Evolutionary conservation across 37 sponge, comb jelly and placozoan genomes (phyloP).

Genomic region (Halichondria panicea): DNA sequence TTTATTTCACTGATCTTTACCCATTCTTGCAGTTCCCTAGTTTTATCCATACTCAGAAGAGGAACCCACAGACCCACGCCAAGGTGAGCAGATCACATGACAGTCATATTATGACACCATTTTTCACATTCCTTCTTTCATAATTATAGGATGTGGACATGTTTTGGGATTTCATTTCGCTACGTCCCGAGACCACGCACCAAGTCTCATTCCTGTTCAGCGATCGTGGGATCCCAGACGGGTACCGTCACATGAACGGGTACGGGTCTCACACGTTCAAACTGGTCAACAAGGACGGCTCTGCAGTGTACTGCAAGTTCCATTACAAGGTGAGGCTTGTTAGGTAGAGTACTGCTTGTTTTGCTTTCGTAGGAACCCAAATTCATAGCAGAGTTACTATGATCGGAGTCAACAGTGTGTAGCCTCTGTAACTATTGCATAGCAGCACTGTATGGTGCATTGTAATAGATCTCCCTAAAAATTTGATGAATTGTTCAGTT

Average conservation of each 20-base stretch:
- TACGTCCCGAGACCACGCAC: conserved; percentile 87
- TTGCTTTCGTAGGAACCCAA: too few species aligned
- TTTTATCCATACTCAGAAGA: conserved; percentile 90
- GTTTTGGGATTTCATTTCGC: conserved; percentile 92
- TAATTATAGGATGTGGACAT: conserved; percentile 71
- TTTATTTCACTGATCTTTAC: neutral
- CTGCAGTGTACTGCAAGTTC: conserved; percentile 84
- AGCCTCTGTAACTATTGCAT: too few species aligned
- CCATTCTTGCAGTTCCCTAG: conserved; percentile 70
- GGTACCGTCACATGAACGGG: conserved; percentile 86
- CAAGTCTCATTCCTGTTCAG: conserved; percentile 88
- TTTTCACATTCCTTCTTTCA: neutral
- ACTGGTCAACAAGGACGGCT: conserved; percentile 65
- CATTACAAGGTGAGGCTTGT: conserved; percentile 84
- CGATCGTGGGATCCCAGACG: conserved; percentile 88
- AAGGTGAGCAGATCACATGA: conserved; percentile 68
- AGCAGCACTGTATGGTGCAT: too few species aligned
- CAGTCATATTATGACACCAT: neutral
- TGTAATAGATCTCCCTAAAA: too few species aligned
- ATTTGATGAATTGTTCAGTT: too few species aligned
- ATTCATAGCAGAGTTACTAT: too few species aligned
- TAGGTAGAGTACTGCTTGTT: too few species aligned
- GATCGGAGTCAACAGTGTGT: too few species aligned
- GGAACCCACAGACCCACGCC: conserved; percentile 83
- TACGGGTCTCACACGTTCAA: conserved; percentile 92